Evolutionary conservation across 1,140 invertebrate species (phyloP), one percentile per base, ranked within the genome.

Genomic region (Drosophila saltans): DNA sequence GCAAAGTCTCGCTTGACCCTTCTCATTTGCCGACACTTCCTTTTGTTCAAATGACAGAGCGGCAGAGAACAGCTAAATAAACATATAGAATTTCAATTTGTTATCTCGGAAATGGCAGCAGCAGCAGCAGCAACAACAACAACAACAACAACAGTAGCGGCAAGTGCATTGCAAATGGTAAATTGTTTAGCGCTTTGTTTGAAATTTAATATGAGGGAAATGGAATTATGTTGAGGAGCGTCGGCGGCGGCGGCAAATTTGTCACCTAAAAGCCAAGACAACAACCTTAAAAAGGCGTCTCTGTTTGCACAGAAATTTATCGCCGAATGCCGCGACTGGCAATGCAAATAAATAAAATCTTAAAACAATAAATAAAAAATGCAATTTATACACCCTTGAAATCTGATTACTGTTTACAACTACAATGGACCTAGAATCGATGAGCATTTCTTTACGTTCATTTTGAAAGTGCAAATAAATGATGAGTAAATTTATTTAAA

Each of bases 11-110:
- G 45, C 57, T 78, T 78, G 75, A 78, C 75, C 75, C 75, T 77
- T 75, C 67, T 21, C 16, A 36, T 6, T 21, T 3, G 8, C 26
- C 56, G 57, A 76, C 77, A 80, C 58, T 86, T 86, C 83, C 83
- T 81, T 73, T 73, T 79, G 56, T 55, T 52, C 3, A 30, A 33
- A 57, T 33, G 63, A 64, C 39, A 36, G 33, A 36, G 33, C 3
- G 6, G 4, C 1, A 36, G 4, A 63, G 39, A 40, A 11, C 39
- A 40, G 21, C 21, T 45, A 63, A n/a, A 39, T 69, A 75, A 85
- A 74, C 80, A 88, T 72, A 67, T 86, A 72, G 84, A 88, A 88
- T 86, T 86, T 88, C 83, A 77, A 89, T 88, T 89, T 66, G 80
- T 69, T 80, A 88, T 83, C 80, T 83, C 75, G 79, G 79, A 86